Conservation (phyloP, 2,888 invertebrate genomes). For the Acronicta alni region DNA sequence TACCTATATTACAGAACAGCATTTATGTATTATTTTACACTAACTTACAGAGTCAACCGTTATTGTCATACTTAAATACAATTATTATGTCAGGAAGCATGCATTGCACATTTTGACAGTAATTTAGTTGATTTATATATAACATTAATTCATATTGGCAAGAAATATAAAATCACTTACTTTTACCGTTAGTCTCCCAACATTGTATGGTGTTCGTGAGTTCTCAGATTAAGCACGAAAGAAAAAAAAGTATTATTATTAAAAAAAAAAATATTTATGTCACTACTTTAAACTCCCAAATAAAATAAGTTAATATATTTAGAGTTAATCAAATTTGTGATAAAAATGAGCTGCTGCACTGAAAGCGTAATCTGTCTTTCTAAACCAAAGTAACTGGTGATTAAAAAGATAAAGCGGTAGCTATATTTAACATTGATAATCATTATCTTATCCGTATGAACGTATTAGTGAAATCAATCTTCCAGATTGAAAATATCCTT, state of each 20-base stretch:
- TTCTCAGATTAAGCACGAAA: slow-evolving; percentile 3
- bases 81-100: no score
- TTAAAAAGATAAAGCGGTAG: neutral
- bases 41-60: no score
- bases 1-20: no score
- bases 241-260: no score
- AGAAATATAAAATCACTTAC: slow-evolving; percentile 7
- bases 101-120: no score
- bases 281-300: neutral
- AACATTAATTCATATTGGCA: neutral
- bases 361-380: neutral
- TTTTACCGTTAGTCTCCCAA: slow-evolving; percentile 3
- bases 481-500: neutral
- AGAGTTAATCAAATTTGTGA: neutral
- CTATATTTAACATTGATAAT: neutral
- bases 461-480: neutral
- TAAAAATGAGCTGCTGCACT: neutral
- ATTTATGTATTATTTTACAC: no score
- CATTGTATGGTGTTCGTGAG: neutral
- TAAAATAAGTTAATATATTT: neutral
- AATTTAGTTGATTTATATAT: no score
- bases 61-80: no score
- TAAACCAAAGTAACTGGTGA: neutral
- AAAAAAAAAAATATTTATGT: no score
- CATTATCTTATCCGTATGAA: neutral